Evolutionary conservation across 92 coral and sea anemone genomes (phyloP), one percentile per base, ranked within the genome.

Genomic region (Heteractis magnifica): DNA sequence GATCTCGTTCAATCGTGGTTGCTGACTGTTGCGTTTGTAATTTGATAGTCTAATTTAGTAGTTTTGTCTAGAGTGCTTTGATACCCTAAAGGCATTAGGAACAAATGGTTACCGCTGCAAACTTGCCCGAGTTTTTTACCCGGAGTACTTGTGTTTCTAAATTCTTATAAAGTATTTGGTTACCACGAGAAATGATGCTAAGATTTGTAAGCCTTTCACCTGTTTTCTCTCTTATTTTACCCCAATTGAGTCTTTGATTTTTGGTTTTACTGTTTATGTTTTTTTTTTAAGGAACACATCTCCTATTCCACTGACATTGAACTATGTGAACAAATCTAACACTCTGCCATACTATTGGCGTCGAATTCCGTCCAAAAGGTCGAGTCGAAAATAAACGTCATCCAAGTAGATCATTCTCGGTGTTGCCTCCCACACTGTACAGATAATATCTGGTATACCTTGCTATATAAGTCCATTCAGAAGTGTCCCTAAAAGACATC

Each of bases 321-420:
- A 12, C 13, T 53, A 53, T 8, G 58, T 53, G 58, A 8, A 53
- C 10, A 7, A 68, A 23, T 48, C 73, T 21, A 68, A 68, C 50
- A 3, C 13, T 68, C 73, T 68, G 21, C 49, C 20, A 26, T 10
- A 20, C 49, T 68, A 10, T 26, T 20, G 73, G 73, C 73, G 16
- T 68, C 73, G 23, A 23, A 68, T 68, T 68, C 49, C 73, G 23
- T 48, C 49, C 73, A 68, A 68, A 62, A 68, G 73, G 73, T 68
- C 73, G 73, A 68, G 44, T 68, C 49, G 50, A 68, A 68, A 68
- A 68, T 20, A 26, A 68, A 68, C 73, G 73, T 68, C 73, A 68
- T 20, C 44, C 48, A 68, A 68, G 9, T 48, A 23, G 6, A 68
- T 68, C 23, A 23, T 68, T 68, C 73, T 68, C 73, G 10, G 16